Percentiles rank a stretch among this genome's conserved stretches.
These are phyloP conservation scores for Muscina levida DNA, from an alignment of 2,888 invertebrate genomes.

Conservation along the genomic window DNA sequence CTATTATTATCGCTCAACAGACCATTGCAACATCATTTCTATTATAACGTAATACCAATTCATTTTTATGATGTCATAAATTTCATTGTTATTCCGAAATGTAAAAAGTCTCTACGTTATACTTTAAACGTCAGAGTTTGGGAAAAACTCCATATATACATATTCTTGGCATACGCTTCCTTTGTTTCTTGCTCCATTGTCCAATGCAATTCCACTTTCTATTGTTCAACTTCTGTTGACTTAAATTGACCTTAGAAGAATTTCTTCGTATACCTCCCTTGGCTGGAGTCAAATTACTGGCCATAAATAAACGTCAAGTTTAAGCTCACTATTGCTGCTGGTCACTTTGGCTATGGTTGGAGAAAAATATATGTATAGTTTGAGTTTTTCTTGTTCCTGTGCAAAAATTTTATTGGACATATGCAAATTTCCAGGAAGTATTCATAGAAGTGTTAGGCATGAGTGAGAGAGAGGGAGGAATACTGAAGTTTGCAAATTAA, in stretches of 20 bases:
- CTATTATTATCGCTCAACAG: slow-evolving; percentile 6
- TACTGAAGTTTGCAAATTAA: too few species aligned
- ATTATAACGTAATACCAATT: background rate
- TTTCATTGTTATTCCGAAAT: slow-evolving; percentile 43
- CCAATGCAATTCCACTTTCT: background rate
- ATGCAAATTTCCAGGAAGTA: too few species aligned
- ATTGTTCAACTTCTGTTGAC: slow-evolving; percentile 30
- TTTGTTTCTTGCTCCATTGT: background rate
- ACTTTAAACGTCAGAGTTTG: background rate
- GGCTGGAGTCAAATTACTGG: background rate
- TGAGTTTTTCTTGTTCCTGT: too few species aligned
- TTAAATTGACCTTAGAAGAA: slow-evolving; percentile 39
- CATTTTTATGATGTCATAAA: slow-evolving; percentile 52
- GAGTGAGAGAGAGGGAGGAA: too few species aligned
- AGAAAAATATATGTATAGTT: too few species aligned
- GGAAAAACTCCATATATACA: too few species aligned
- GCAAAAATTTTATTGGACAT: too few species aligned
- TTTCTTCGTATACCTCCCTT: too few species aligned
- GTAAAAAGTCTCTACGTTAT: slow-evolving; percentile 34
- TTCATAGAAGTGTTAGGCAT: too few species aligned
- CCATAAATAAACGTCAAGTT: too few species aligned
- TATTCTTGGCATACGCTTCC: background rate
- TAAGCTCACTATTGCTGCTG: too few species aligned
- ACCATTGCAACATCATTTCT: background rate
- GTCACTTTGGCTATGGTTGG: too few species aligned